Base-by-base conservation (phyloP, 2,797 vertebrate species). In the Holocentrus rufus region DNA sequence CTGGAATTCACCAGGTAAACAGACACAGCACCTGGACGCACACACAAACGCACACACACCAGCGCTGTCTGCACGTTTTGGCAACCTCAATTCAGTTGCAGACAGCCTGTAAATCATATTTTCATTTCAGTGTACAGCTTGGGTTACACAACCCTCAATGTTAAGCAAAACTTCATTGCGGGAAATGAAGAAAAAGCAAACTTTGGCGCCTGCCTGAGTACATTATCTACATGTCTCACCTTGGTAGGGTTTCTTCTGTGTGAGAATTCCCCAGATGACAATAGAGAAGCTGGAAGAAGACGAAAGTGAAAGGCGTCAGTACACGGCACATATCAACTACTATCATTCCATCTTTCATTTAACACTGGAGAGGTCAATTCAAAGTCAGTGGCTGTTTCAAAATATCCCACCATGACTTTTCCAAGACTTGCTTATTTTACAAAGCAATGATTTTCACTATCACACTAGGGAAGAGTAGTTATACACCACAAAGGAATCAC, bases 161-260 rank as follows among this genome's bases (percentile, higher is more conserved):
- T 1, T 4, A 18, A 14, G n/a, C 46, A 47, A 47, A 52, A 10
- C 9, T 13, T 11, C 11, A 39, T 39, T 39, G 3, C 11, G 9
- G 36, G 36, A 39, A 39, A 39, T 39, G 11, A 1, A 20, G 39
- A 31, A 23, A 58, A 30, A 5, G 10, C 17, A 3, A 61, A 7
- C 3, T 11, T 8, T 11, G 39, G 9, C 13, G 39, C 0, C 46
- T 34, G 20, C 4, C 27, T 47, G 17, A 1, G 50, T 22, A 1
- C 1, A 30, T 65, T 7, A 31, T 17, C 39, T 7, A 2, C 5
- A 0, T 7, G 20, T 34, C 85, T 91, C 85, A 98, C 97, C 97
- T 94, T 97, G 96, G 89, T 98, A 99, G 0, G 97, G 98, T 55
- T 98, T 99, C 86, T 96, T 98, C 90, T 99, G 98, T 1, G 98